Evolutionary conservation across 1,140 invertebrate genomes (phyloP), one percentile per base, ranked within the genome.

Genomic region (Apis florea): DNA sequence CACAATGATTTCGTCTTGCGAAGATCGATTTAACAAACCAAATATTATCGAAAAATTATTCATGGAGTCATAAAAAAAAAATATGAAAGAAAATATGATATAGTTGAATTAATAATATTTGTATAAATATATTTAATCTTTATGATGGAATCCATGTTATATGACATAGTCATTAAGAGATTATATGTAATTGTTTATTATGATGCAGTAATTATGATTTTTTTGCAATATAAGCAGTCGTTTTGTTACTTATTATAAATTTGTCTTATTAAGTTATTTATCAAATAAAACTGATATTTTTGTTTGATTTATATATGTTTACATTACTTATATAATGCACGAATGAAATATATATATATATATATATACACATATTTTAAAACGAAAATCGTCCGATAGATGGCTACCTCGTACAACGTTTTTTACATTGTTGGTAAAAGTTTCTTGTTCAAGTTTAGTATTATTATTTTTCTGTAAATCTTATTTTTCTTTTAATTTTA

Each of bases 41-140:
- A 83, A 89, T 72, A 79, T 90, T 40, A 89, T 93, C 47, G 71
- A 85, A 53, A 83, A 85, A 31, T 69, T 93, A 58, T 90, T 91
- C 78, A 67, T 8, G 11, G 21, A 47, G 2, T 67, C 13, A 15
- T 17, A 51, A 9, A 2, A 31, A 26, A 54, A 24, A 8, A 26
- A 19, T 21, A 1, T 8, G 31, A 40, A 40, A 40, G 31, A 40
- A 40, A 21, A 68, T 17, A 1, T 2, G 1, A 15, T 24, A 68
- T 53, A 17, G 1, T 47, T 8, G 0, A 31, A 40, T 4, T 11
- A 6, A 56, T 11, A 6, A 56, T 58, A 54, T 63, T 77, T 54
- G 10, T 3, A 58, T 15, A 40, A 26, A 69, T 59, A 49, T 24
- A 26, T 8, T 15, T 21, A 1, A 67, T 8, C 21, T 40, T 40